Evolutionary conservation across 2,113 vertebrate species (phyloP).

Genomic region (Stomatorhinus ivindoensis): DNA sequence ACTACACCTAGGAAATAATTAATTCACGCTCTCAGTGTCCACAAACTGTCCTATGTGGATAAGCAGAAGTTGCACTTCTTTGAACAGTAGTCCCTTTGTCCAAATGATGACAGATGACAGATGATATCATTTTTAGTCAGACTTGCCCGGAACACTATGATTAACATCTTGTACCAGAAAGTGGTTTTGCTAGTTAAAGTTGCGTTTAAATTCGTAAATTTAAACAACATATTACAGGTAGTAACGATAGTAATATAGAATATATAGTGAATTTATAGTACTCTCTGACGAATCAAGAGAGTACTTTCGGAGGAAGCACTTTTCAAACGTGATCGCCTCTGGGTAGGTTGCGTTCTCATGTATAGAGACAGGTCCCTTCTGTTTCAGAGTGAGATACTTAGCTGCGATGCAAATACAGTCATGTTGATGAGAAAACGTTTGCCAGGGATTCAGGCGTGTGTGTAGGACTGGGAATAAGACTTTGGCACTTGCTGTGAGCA

Average conservation of each 20-base stretch:
- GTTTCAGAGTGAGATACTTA: background rate
- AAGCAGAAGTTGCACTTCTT: conserved; percentile 38
- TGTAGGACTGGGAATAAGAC: background rate
- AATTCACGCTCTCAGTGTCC: background rate
- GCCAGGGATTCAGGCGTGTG: background rate
- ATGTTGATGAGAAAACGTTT: background rate
- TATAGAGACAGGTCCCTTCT: background rate
- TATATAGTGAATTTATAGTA: background rate
- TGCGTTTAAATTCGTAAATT: background rate
- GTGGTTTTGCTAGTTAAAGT: background rate
- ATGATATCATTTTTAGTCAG: conserved; percentile 2
- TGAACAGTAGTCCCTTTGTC: conserved; percentile 44
- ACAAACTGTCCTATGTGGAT: background rate
- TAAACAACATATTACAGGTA: background rate
- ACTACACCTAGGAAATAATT: background rate
- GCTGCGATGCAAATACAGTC: background rate
- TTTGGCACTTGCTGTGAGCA: background rate
- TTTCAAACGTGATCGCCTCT: background rate
- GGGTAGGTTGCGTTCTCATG: background rate
- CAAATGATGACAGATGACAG: background rate
- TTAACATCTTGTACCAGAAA: background rate
- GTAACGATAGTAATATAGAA: background rate
- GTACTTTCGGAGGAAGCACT: background rate
- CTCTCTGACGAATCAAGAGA: background rate
- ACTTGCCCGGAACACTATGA: background rate